Base-by-base conservation (phyloP, 2,113 vertebrate species). In the Limnothrissa miodon region DNA sequence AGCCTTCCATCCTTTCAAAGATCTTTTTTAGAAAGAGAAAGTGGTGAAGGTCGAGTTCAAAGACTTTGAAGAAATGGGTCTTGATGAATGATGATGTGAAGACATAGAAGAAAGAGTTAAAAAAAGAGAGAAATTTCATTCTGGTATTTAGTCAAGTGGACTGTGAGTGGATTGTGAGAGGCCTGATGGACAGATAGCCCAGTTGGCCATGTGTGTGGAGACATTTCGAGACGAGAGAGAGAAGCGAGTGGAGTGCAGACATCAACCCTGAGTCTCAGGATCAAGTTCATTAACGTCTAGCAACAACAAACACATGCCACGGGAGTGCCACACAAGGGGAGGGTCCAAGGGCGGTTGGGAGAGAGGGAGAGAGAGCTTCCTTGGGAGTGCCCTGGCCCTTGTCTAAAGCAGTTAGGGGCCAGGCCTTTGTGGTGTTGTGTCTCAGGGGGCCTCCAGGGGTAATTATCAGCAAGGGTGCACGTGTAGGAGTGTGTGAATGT, bases 381-480 rank as follows among this genome's bases (percentile, higher is more conserved):
- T 87, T 85, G 87, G 84, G 86, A 90, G 88, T 87, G 86, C 81
- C 82, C 83, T 90, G 87, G 90, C 90, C 90, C 92, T 90, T 91
- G 89, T 92, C 89, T 91, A 88, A 92, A 91, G 88, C 81, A 79
- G 91, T 91, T 91, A 89, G 87, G 90, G 87, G 91, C 90, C 91
- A 88, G 86, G 83, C 46, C 85, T 84, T 88, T 91, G 88, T 88
- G 86, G 86, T 84, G 80, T 91, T 86, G 84, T 90, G 86, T 91
- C 88, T 92, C 87, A 80, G 86, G 90, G 89, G 90, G 89, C 87
- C 91, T 87, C 87, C 87, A 45, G 83, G 84, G 87, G 92, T 93
- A 92, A 94, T 93, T 92, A 91, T 92, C 90, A 88, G 79, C 45
- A 82, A 83, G 85, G 86, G 86, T 93, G 91, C 91, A 91, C 87